phyloP scores from a whole-genome alignment of 2,888 invertebrate genomes.

The Xestia c-nigrum region DNA sequence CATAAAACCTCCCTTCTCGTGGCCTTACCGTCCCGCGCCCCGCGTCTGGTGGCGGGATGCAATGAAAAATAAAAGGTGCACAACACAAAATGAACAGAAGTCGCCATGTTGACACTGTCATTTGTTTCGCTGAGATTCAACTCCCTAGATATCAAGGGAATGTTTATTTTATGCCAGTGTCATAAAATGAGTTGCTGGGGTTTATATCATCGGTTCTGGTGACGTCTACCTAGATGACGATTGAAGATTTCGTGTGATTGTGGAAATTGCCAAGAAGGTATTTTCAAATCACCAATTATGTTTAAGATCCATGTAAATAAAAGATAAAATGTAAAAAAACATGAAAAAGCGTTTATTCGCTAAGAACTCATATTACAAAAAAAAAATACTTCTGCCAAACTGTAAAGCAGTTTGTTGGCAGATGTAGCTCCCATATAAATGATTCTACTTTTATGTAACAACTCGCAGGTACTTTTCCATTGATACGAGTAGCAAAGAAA shows the following conservation, averaged over 20 bases:
- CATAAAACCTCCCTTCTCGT: conserved; percentile 49
- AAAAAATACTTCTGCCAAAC: too few species aligned
- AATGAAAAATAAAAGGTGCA: conserved; percentile 81
- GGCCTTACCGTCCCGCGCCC: conserved; percentile 61
- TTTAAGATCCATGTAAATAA: neutral
- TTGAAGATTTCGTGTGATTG: conserved; percentile 2
- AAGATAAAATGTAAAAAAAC: neutral
- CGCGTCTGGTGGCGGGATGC: conserved; percentile 71
- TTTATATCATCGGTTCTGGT: conserved; percentile 16
- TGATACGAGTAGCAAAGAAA: too few species aligned
- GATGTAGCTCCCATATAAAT: too few species aligned
- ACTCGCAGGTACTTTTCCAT: too few species aligned
- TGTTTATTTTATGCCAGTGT: conserved; percentile 64
- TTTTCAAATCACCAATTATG: neutral
- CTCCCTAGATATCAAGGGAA: conserved; percentile 59
- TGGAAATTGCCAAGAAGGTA: neutral
- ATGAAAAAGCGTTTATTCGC: too few species aligned
- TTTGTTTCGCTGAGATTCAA: conserved; percentile 73
- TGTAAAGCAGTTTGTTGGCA: too few species aligned
- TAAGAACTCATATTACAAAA: too few species aligned
- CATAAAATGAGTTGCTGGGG: conserved; percentile 49
- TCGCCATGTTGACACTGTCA: conserved; percentile 77
- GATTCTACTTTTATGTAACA: too few species aligned
- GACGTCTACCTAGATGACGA: neutral
- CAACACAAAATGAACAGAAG: conserved; percentile 78